These are phyloP conservation scores for Diogma glabrata DNA, from an alignment of 2,888 invertebrate species.

Conservation along the genomic window DNA sequence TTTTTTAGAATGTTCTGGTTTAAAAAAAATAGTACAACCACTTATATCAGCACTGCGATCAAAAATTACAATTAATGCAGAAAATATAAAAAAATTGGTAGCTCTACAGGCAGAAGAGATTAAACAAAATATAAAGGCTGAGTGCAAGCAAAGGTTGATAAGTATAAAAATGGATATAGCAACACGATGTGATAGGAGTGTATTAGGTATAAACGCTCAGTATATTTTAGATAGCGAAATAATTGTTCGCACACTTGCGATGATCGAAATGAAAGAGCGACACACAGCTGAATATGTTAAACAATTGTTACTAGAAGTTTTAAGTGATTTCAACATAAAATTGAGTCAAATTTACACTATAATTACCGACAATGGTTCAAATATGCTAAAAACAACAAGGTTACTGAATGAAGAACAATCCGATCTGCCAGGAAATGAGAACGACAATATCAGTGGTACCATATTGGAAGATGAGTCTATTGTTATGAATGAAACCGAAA, in stretches of 20 bases:
- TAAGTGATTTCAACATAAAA: not conserved
- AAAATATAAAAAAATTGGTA: too few relatives aligned
- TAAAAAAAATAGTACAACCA: too few relatives aligned
- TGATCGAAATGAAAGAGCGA: not conserved
- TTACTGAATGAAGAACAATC: not conserved
- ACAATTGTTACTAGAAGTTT: not conserved
- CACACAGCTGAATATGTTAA: conserved; percentile 1
- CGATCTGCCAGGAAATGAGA: not conserved
- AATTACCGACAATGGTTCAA: not conserved
- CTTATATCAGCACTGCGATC: too few relatives aligned
- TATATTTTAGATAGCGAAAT: conserved; percentile 1
- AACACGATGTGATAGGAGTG: not conserved
- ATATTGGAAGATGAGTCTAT: not conserved
- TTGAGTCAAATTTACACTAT: not conserved
- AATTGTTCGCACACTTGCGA: not conserved
- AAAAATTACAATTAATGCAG: too few relatives aligned
- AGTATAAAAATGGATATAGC: not conserved
- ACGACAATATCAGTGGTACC: too few relatives aligned
- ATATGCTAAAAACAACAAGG: not conserved
- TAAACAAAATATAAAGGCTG: too few relatives aligned
- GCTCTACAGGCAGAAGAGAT: too few relatives aligned
- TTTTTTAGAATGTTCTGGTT: too few relatives aligned
- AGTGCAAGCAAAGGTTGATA: too few relatives aligned
- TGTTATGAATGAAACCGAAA: not conserved
- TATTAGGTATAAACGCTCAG: conserved; percentile 1